Conservation (phyloP, 2,797 vertebrate genomes). For the Acanthurus tractus region DNA sequence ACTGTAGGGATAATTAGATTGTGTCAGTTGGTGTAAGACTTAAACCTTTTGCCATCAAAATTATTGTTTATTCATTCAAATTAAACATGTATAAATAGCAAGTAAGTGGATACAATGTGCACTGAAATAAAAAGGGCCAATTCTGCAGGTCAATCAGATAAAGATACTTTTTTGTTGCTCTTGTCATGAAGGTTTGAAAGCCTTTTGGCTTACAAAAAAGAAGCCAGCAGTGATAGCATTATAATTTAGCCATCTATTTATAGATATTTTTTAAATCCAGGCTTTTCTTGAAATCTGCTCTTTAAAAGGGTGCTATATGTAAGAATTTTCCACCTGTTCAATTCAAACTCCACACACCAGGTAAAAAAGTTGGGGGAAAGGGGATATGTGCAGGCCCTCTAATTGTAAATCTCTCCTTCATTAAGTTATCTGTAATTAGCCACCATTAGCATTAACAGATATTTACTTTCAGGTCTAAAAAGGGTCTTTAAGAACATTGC, state of each 20-base stretch:
- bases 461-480: too few species aligned
- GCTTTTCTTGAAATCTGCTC: constrained; percentile 54
- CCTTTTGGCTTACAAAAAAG: background rate
- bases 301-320: constrained; percentile 1
- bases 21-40: background rate
- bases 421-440: too few species aligned
- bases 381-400: too few species aligned
- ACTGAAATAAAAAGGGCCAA: background rate
- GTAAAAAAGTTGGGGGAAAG: too few species aligned
- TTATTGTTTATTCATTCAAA: background rate
- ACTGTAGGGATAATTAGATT: background rate
- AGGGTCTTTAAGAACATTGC: too few species aligned
- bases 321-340: too few species aligned
- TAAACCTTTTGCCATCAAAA: background rate
- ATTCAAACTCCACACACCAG: too few species aligned
- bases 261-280: background rate
- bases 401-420: too few species aligned
- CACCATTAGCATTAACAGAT: too few species aligned
- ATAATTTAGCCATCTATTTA: background rate
- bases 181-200: background rate
- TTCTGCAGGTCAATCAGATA: background rate
- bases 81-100: background rate
- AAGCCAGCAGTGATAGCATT: background rate
- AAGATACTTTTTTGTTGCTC: background rate
- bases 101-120: too few species aligned